phyloP scores from a whole-genome alignment of 2,888 invertebrate genomes.

The Aleiodes leptofemur region DNA sequence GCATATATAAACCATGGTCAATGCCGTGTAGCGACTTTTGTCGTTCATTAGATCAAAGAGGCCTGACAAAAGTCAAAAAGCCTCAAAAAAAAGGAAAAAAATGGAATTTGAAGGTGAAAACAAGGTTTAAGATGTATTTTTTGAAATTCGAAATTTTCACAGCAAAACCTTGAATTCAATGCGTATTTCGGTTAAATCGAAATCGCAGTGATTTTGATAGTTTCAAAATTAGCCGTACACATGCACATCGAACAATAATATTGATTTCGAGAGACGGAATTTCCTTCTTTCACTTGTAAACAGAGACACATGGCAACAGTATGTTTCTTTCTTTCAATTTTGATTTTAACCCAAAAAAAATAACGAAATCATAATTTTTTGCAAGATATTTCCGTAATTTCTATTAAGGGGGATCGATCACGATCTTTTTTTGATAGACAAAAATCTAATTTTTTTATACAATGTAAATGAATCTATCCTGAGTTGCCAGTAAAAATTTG shows the following conservation, averaged over 20 bases:
- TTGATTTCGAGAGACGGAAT: conserved; percentile 69
- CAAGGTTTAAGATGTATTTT: background rate
- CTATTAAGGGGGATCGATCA: too few species aligned
- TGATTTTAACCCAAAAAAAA: conserved; percentile 1
- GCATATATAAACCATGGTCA: conserved; percentile 74
- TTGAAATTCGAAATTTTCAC: background rate
- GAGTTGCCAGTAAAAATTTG: too few species aligned
- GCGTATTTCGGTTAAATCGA: conserved; percentile 11
- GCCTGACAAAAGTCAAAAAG: background rate
- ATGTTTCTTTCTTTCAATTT: conserved; percentile 57
- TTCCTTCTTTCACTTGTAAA: conserved; percentile 68
- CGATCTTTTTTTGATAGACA: too few species aligned
- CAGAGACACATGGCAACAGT: conserved; percentile 71
- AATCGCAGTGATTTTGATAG: conserved; percentile 40
- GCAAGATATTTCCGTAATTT: too few species aligned
- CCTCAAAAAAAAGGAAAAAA: background rate
- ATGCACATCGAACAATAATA: conserved; percentile 68
- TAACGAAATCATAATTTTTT: background rate
- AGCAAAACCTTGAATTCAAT: conserved; percentile 8
- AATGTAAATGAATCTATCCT: too few species aligned
- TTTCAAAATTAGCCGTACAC: conserved; percentile 66
- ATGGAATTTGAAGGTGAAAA: background rate
- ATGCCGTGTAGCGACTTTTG: conserved; percentile 74
- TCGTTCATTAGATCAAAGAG: conserved; percentile 68
- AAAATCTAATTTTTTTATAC: too few species aligned